These are phyloP conservation scores for Corbicula japonica DNA, from an alignment of 2,888 invertebrate species.

Conservation along the genomic window DNA sequence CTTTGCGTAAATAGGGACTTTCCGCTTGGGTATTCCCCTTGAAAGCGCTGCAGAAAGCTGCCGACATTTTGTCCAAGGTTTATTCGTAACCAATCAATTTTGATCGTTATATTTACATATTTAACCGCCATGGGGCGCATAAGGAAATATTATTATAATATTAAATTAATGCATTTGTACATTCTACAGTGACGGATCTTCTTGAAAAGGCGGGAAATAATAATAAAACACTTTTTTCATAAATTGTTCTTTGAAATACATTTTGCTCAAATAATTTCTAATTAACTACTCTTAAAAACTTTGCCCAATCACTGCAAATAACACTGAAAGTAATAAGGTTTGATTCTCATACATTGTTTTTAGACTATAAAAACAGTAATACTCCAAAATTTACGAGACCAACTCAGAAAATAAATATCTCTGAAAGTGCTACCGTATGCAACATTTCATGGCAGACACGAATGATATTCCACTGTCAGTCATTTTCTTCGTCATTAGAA, in stretches of 20 bases:
- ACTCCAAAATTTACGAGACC: too few species aligned
- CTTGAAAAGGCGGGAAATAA: neutral
- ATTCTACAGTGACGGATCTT: neutral
- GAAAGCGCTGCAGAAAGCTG: constrained; percentile 1
- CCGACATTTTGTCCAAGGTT: constrained; percentile 38
- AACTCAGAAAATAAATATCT: too few species aligned
- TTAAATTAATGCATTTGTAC: neutral
- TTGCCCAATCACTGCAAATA: neutral
- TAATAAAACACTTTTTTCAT: neutral
- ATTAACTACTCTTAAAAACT: neutral
- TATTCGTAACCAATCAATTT: constrained; percentile 16
- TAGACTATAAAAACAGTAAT: too few species aligned
- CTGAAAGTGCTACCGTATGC: too few species aligned
- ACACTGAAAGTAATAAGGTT: neutral
- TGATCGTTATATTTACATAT: constrained; percentile 24
- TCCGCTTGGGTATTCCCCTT: constrained; percentile 55
- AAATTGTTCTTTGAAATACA: too few species aligned
- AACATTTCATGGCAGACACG: too few species aligned
- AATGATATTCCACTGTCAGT: too few species aligned
- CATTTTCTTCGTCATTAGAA: too few species aligned
- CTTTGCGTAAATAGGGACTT: constrained; percentile 43
- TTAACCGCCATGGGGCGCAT: constrained; percentile 12
- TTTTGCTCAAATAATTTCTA: too few species aligned
- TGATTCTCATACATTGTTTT: too few species aligned
- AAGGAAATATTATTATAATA: neutral